phyloP scores from a whole-genome alignment of 1,140 invertebrate species.

The Asbolus verrucosus region DNA sequence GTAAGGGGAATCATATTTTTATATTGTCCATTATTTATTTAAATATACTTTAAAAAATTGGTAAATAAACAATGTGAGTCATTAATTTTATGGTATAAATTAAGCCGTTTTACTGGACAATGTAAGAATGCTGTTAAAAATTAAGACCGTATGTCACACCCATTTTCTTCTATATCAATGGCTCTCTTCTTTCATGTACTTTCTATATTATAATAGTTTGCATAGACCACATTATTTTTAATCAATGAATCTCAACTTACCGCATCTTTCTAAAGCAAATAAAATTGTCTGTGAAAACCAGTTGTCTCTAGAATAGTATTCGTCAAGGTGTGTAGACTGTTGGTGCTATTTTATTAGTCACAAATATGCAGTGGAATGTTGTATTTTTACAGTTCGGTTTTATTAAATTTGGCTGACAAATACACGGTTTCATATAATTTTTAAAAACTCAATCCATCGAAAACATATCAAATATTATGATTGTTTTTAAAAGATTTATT shows the following conservation, averaged over 20 bases:
- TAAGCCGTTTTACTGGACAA: neutral
- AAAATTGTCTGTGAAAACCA: conserved; percentile 19
- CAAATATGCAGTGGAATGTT: conserved; percentile 26
- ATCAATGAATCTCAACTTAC: conserved; percentile 21
- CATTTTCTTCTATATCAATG: conserved; percentile 1
- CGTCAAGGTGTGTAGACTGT: conserved; percentile 22
- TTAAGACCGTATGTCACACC: conserved; percentile 16
- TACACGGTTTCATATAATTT: no score
- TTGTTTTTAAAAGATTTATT: no score
- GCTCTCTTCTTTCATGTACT: conserved; percentile 26
- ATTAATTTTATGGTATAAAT: neutral
- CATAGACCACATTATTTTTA: neutral
- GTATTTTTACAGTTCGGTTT: conserved; percentile 7
- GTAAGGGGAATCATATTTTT: conserved; percentile 23
- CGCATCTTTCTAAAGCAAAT: conserved; percentile 26
- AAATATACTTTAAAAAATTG: conserved; percentile 7
- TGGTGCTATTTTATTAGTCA: conserved; percentile 33
- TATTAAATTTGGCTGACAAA: conserved; percentile 37
- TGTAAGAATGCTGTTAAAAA: conserved; percentile 18
- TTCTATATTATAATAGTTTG: conserved; percentile 16
- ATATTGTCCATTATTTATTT: conserved; percentile 30
- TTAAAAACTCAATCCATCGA: neutral
- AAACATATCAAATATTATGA: conserved; percentile 39
- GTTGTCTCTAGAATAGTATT: conserved; percentile 25
- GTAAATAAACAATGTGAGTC: neutral